phyloP scores from a whole-genome alignment of 2,797 vertebrate genomes.

The Micromesistius poutassou region DNA sequence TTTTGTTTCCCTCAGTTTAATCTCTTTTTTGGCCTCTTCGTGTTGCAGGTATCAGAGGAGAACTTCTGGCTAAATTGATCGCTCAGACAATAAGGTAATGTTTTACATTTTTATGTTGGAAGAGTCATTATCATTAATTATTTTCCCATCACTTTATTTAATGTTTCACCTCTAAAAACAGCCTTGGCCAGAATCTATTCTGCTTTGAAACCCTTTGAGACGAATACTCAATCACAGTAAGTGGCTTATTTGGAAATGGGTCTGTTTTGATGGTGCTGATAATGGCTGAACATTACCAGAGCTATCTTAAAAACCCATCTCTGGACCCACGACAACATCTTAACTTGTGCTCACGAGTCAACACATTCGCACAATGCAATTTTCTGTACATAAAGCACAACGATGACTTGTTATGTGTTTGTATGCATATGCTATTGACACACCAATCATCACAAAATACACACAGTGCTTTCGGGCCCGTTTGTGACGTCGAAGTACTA shows the following conservation, averaged over 20 bases:
- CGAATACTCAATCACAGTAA: neutral
- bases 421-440: neutral
- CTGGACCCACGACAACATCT: neutral
- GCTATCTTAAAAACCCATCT: neutral
- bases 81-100: conserved; percentile 66
- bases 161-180: neutral
- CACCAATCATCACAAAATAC: neutral
- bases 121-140: neutral
- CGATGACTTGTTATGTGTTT: neutral
- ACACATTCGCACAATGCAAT: neutral
- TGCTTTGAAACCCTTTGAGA: neutral
- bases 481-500: neutral
- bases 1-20: conserved; percentile 12
- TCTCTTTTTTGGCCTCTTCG: conserved; percentile 21
- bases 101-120: neutral
- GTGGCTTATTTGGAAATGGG: neutral
- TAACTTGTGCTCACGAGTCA: neutral
- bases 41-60: conserved; percentile 60
- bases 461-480: neutral
- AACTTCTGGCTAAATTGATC: conserved; percentile 65
- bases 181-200: neutral
- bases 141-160: neutral
- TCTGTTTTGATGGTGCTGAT: neutral
- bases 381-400: conserved; percentile 28
- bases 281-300: neutral